phyloP scores from a whole-genome alignment of 2,797 vertebrate genomes.

The Lycodopsis pacificus region DNA sequence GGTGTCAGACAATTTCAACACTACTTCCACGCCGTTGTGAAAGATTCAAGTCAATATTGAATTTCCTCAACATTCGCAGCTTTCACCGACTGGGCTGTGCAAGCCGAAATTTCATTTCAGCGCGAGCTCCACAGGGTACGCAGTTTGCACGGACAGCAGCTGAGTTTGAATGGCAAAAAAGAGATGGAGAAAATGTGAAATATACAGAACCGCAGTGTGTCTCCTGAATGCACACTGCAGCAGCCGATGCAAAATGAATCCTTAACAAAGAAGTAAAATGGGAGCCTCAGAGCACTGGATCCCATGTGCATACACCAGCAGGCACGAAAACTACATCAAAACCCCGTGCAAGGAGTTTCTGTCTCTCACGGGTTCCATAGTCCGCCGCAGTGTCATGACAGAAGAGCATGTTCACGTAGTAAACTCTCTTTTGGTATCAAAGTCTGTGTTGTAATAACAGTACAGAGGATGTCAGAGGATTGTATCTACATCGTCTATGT shows the following conservation, averaged over 20 bases:
- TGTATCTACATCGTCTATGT: not conserved
- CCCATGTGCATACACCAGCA: not conserved
- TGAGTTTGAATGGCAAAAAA: conserved; percentile 24
- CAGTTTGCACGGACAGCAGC: conserved; percentile 22
- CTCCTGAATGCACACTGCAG: conserved; percentile 5
- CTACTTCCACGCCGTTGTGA: conserved; percentile 1
- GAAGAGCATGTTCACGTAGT: not conserved
- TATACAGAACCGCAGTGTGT: not conserved
- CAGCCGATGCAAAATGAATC: not conserved
- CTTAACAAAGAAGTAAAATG: not conserved
- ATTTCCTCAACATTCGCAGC: conserved; percentile 29
- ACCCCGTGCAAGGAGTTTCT: not conserved
- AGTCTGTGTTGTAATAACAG: not conserved
- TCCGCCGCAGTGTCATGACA: not conserved
- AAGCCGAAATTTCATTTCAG: conserved; percentile 28
- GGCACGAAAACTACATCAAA: not conserved
- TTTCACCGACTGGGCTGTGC: conserved; percentile 4
- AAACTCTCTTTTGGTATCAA: not conserved
- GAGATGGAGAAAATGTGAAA: conserved; percentile 3
- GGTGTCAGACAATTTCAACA: conserved; percentile 11
- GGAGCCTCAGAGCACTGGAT: not conserved
- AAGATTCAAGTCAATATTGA: conserved; percentile 35
- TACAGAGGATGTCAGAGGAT: not conserved
- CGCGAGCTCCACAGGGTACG: conserved; percentile 10
- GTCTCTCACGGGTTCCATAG: not conserved